These are phyloP conservation scores for Pyxicephalus adspersus DNA, from an alignment of 2,113 vertebrate genomes.

Conservation along the genomic window DNA sequence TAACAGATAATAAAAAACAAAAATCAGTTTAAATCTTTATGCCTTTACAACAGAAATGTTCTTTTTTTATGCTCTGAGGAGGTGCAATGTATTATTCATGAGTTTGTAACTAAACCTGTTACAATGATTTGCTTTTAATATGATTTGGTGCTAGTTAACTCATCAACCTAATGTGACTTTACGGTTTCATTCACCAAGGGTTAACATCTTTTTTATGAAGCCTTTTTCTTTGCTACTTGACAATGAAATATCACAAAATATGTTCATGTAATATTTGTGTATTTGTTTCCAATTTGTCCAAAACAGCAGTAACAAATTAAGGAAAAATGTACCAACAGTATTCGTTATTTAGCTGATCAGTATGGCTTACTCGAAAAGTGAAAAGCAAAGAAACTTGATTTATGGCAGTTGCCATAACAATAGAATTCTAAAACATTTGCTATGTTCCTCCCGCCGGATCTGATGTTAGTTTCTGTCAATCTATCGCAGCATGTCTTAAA, in stretches of 20 bases:
- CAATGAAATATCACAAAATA: neutral
- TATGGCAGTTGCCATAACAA: constrained; percentile 48
- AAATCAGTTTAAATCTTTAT: too few species aligned
- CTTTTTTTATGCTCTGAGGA: too few species aligned
- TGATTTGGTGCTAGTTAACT: too few species aligned
- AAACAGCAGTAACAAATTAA: constrained; percentile 28
- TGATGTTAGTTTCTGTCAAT: constrained; percentile 43
- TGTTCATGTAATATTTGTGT: constrained; percentile 28
- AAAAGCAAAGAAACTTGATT: constrained; percentile 50
- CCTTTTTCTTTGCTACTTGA: too few species aligned
- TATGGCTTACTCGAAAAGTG: constrained; percentile 38
- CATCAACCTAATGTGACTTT: too few species aligned
- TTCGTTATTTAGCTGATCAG: constrained; percentile 52
- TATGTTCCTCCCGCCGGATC: constrained; percentile 45
- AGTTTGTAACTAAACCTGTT: too few species aligned
- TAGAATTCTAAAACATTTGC: constrained; percentile 53
- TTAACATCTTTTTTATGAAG: too few species aligned
- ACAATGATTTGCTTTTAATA: too few species aligned
- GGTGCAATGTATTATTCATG: too few species aligned
- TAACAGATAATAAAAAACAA: too few species aligned
- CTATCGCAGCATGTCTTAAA: constrained; percentile 46
- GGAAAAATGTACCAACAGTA: constrained; percentile 53
- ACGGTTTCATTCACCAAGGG: too few species aligned
- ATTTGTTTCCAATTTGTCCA: constrained; percentile 58
- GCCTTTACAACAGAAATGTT: too few species aligned